These are phyloP conservation scores for Macroglossus sobrinus DNA, from an alignment of 2,113 vertebrate genomes.

Conservation along the genomic window DNA sequence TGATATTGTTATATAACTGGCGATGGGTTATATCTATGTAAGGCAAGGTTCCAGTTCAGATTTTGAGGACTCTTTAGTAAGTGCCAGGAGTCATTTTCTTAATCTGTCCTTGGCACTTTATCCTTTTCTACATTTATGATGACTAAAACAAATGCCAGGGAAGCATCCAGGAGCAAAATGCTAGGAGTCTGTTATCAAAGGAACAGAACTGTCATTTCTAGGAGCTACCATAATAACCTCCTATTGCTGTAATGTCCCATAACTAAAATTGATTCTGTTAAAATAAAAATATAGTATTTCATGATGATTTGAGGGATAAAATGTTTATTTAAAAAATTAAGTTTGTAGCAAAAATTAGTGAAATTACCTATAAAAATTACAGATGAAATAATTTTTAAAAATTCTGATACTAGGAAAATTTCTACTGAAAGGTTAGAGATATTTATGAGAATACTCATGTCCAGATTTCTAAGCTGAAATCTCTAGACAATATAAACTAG, in stretches of 20 bases:
- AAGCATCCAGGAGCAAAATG: neutral
- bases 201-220: neutral
- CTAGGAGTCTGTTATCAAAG: neutral
- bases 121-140: conserved; percentile 13
- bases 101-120: neutral
- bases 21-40: neutral
- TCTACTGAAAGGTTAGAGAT: neutral
- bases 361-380: neutral
- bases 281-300: neutral
- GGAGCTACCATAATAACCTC: neutral
- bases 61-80: neutral
- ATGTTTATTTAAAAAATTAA: conserved; percentile 13
- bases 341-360: neutral
- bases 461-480: neutral
- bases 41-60: neutral
- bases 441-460: neutral
- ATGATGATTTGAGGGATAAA: neutral
- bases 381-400: conserved; percentile 6
- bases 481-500: neutral
- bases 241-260: neutral
- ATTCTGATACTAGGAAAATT: neutral
- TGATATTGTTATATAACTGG: neutral
- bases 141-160: neutral
- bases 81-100: neutral
- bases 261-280: neutral